Evolutionary conservation across 2,888 invertebrate species (phyloP).

Genomic region (Ryuthela nishihirai): DNA sequence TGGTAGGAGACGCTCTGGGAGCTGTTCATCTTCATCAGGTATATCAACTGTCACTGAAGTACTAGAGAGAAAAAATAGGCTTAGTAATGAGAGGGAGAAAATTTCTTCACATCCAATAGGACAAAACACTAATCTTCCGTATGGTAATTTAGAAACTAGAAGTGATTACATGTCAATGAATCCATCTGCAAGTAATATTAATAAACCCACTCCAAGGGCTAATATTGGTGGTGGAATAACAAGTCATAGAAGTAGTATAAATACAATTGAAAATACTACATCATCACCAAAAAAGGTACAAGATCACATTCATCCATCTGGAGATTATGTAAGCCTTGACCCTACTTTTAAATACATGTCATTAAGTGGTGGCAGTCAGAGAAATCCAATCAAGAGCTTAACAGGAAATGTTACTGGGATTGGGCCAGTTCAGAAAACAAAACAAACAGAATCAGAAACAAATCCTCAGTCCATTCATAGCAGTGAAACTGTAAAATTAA

Average conservation of each 20-base stretch:
- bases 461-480: too few relatives aligned
- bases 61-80: conserved; percentile 9
- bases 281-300: background rate
- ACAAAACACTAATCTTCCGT: conserved; percentile 11
- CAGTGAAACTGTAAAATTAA: too few relatives aligned
- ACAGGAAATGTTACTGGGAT: too few relatives aligned
- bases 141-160: conserved; percentile 2
- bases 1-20: conserved; percentile 31
- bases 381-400: too few relatives aligned
- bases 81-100: conserved; percentile 20
- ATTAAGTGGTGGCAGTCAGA: background rate
- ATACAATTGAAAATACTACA: too few relatives aligned
- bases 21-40: conserved; percentile 32
- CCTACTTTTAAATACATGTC: too few relatives aligned
- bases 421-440: too few relatives aligned
- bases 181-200: too few relatives aligned
- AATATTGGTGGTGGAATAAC: too few relatives aligned
- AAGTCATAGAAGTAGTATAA: too few relatives aligned
- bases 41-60: background rate
- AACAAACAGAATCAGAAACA: too few relatives aligned
- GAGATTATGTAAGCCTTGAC: conserved; percentile 33
- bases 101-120: conserved; percentile 19
- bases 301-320: conserved; percentile 26
- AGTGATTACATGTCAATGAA: conserved; percentile 27
- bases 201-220: too few relatives aligned